Percentiles rank a stretch among this genome's conserved stretches.
phyloP scores from a whole-genome alignment of 2,797 vertebrate genomes.

The Spinibarbus caldwelli region DNA sequence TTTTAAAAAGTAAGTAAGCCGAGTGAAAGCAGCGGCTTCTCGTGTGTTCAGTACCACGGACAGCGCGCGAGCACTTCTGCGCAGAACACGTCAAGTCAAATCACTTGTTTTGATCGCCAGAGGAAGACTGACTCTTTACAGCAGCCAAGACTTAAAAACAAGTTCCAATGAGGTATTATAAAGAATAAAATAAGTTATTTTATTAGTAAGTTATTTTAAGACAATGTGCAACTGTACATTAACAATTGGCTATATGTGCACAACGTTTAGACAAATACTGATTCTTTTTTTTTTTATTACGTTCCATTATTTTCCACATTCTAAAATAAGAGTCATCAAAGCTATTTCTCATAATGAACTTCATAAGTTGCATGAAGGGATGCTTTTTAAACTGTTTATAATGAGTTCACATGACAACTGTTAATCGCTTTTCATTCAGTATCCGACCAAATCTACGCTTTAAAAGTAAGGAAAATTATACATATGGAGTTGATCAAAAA shows the following conservation, averaged over 20 bases:
- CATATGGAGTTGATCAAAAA: neutral
- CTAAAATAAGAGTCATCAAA: neutral
- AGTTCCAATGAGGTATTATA: slow-evolving; percentile 12
- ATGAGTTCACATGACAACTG: neutral
- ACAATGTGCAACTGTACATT: too few species aligned
- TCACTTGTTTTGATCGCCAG: neutral
- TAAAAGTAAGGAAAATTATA: neutral
- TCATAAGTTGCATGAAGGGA: neutral
- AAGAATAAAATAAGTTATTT: slow-evolving; percentile 44
- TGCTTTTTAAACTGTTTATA: neutral
- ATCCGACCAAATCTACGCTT: neutral
- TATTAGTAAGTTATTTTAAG: neutral
- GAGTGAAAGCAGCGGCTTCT: slow-evolving; percentile 11
- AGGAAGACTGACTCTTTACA: neutral
- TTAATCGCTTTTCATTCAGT: neutral
- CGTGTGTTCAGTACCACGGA: slow-evolving; percentile 80
- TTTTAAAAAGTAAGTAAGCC: neutral
- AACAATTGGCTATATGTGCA: neutral
- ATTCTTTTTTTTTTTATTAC: neutral
- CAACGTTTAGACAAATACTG: neutral
- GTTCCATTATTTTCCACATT: neutral
- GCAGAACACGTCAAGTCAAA: neutral
- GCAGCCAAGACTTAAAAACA: neutral
- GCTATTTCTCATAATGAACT: neutral
- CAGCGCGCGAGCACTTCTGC: slow-evolving; percentile 71